Base-by-base conservation (phyloP, 2,113 vertebrate species). In the Oceanodroma tethys region DNA sequence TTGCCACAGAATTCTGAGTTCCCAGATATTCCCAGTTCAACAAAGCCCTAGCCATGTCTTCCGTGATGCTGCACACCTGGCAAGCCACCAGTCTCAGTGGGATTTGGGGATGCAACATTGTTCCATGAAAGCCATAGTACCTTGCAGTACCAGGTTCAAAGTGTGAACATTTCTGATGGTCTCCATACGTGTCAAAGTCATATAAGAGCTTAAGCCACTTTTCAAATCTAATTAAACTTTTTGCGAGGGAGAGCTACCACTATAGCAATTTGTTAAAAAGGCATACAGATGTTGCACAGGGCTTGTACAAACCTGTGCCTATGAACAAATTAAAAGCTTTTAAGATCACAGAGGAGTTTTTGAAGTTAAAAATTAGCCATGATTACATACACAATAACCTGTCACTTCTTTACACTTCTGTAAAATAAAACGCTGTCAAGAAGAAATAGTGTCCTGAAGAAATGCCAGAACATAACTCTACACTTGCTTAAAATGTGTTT, bases 331-430 rank as follows among this genome's bases (percentile, higher is more conserved):
- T 97, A 98, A 97, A 98, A 98, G 98, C 97, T 98, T 98, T 98
- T 97, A 98, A 98, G 98, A 97, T 97, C 97, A 98, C 97, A 98
- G 97, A 97, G 92, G 86, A 86, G 89, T 96, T 97, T 98, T 98
- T 98, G 97, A 98, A 98, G 98, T 98, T 95, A 93, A 96, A 98
- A 98, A 98, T 98, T 98, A 98, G 96, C 96, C 93, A 92, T 98
- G 96, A 96, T 97, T 98, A 98, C 94, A 96, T 98, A 98, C 97
- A 98, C 98, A 98, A 97, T 98, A 98, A 97, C 96, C 98, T 98
- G 98, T 98, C 98, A 98, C 97, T 98, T 97, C 96, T 98, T 98
- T 98, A 96, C 48, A 76, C 95, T 97, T 98, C 94, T 96, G 95
- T 97, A 97, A 98, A 98, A 97, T 97, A 97, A 98, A 97, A 98